Conservation (phyloP, 2,888 invertebrate genomes). For the Trilocha varians region DNA sequence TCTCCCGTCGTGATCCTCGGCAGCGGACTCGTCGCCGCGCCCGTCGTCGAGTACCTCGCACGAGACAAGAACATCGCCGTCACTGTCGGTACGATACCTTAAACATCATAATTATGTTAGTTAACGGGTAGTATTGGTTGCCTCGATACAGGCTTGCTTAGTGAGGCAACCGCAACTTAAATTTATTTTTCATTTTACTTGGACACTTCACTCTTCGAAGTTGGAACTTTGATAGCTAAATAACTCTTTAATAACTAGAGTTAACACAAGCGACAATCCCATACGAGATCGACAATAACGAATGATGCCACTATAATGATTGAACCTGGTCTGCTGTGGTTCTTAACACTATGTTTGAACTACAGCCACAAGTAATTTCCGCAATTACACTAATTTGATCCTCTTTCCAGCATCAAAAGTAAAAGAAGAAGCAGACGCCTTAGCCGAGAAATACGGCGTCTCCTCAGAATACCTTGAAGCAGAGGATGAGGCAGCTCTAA, state of each 20-base stretch:
- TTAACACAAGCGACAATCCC: too few species aligned
- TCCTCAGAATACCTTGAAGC: slow-evolving; percentile 89
- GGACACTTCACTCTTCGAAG: too few species aligned
- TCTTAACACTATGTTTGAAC: too few species aligned
- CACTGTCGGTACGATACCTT: slow-evolving; percentile 82
- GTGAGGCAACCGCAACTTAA: too few species aligned
- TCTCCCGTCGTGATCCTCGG: slow-evolving; percentile 92
- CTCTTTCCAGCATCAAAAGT: slow-evolving; percentile 81
- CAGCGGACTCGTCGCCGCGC: slow-evolving; percentile 95
- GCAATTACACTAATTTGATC: slow-evolving; percentile 7
- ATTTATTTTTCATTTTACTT: not conserved
- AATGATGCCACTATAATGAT: too few species aligned
- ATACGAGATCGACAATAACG: too few species aligned
- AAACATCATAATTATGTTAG: too few species aligned
- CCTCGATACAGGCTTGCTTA: too few species aligned
- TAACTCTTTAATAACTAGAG: too few species aligned
- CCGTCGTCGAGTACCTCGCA: slow-evolving; percentile 94
- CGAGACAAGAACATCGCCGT: slow-evolving; percentile 86
- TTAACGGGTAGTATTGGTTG: too few species aligned
- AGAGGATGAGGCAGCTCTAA: slow-evolving; percentile 78
- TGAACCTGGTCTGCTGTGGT: too few species aligned
- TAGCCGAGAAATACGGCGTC: slow-evolving; percentile 85
- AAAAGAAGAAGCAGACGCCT: slow-evolving; percentile 89
- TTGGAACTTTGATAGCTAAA: too few species aligned
- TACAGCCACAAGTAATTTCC: not conserved